Evolutionary conservation across 2,888 invertebrate genomes (phyloP).

Genomic region (Tenthredo amoena): DNA sequence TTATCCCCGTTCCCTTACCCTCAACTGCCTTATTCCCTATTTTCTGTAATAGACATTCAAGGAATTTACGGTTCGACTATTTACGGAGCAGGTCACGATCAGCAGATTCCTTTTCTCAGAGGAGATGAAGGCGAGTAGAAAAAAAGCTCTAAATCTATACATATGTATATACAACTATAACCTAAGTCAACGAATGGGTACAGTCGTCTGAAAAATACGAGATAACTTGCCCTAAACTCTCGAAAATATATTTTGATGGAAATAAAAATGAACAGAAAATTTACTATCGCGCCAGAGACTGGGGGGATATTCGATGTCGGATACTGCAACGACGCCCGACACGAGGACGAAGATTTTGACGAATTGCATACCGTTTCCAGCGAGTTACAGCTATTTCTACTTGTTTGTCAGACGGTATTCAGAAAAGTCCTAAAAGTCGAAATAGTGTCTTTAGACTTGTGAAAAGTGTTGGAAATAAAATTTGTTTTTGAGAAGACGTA

Average conservation of each 20-base stretch:
- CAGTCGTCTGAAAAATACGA: background rate
- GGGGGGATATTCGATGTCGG: background rate
- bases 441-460: background rate
- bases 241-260: background rate
- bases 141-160: conserved; percentile 3
- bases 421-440: background rate
- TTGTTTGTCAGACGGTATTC: background rate
- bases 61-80: conserved; percentile 22
- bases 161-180: background rate
- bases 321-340: background rate
- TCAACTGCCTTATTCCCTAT: conserved; percentile 4
- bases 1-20: background rate
- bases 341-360: background rate
- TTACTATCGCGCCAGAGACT: background rate
- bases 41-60: conserved; percentile 24
- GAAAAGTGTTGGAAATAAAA: background rate
- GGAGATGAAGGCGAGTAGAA: background rate
- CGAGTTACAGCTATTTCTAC: background rate
- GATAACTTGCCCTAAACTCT: background rate
- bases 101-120: background rate
- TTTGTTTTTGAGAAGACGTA: background rate
- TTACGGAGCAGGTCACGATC: conserved; percentile 28
- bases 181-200: background rate
- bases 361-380: background rate
- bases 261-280: background rate